Percentiles rank a stretch among this genome's conserved stretches.
phyloP scores from a whole-genome alignment of 2,888 invertebrate species.

The Ypsolopha scabrella region DNA sequence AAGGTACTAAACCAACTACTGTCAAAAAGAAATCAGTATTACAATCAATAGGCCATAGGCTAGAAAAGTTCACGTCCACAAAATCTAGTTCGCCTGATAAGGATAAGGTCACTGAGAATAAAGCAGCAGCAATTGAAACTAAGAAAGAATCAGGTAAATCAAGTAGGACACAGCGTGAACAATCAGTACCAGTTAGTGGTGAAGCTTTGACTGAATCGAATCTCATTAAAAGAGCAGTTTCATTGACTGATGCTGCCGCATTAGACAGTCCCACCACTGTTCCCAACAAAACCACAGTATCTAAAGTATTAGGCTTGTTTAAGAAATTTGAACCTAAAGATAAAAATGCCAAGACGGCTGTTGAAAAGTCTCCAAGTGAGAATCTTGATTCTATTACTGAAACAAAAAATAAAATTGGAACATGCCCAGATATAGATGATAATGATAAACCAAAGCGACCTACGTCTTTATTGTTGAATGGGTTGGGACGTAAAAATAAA shows the following conservation, averaged over 20 bases:
- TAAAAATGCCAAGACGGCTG: conserved; percentile 32
- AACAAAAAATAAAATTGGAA: conserved; percentile 21
- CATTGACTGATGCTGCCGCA: conserved; percentile 75
- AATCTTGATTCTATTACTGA: conserved; percentile 20
- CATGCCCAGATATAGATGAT: conserved; percentile 28
- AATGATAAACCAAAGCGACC: conserved; percentile 66
- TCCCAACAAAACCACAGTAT: conserved; percentile 75
- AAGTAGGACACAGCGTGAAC: conserved; percentile 73
- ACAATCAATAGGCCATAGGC: conserved; percentile 82
- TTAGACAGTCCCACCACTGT: conserved; percentile 40
- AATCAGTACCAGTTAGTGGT: conserved; percentile 71
- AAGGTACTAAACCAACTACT: conserved; percentile 29
- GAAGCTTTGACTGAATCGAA: conserved; percentile 73
- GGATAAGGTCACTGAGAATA: conserved; percentile 37
- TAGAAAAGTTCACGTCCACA: conserved; percentile 75
- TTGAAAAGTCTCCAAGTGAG: conserved; percentile 34
- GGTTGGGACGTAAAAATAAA: conserved; percentile 64
- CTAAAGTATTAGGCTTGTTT: conserved; percentile 82
- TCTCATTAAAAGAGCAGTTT: conserved; percentile 78
- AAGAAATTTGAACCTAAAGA: conserved; percentile 78
- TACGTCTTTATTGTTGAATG: conserved; percentile 63
- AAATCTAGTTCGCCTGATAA: conserved; percentile 65
- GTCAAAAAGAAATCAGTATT: conserved; percentile 76
- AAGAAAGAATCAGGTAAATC: conserved; percentile 51
- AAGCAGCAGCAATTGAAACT: conserved; percentile 19